These are phyloP conservation scores for Numenius arquata DNA, from an alignment of 2,113 vertebrate species.

Conservation along the genomic window DNA sequence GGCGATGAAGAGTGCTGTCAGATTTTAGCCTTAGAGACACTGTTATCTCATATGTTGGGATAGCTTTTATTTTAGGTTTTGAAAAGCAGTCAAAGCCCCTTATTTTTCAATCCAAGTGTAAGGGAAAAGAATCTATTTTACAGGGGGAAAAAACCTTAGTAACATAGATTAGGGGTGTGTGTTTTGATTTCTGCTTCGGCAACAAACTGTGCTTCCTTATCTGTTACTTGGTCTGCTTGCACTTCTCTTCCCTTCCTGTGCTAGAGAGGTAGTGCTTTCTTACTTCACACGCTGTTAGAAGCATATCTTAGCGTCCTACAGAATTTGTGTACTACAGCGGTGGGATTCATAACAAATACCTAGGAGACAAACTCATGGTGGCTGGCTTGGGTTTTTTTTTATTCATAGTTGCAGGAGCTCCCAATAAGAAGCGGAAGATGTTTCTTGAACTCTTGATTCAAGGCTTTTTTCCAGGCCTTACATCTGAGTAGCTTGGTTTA, in stretches of 20 bases:
- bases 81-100: background rate
- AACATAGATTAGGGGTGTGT: background rate
- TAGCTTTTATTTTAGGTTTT: background rate
- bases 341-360: background rate
- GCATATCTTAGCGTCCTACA: background rate
- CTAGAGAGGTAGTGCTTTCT: accelerated
- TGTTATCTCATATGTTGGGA: accelerated
- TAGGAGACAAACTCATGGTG: background rate
- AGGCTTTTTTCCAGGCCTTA: background rate
- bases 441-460: background rate
- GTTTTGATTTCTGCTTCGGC: background rate
- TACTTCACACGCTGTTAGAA: background rate
- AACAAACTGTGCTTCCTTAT: background rate
- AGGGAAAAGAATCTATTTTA: too few relatives aligned
- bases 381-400: background rate
- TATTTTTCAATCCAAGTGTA: too few relatives aligned
- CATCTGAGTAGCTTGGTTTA: background rate
- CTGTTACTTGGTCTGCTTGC: background rate
- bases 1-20: background rate
- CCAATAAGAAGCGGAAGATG: background rate
- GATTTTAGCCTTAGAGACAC: background rate
- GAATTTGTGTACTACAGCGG: background rate
- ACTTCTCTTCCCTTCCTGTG: background rate
- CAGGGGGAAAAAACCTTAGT: accelerated
- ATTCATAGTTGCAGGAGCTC: background rate